Evolutionary conservation across 1,140 invertebrate genomes (phyloP).

Genomic region (Pentalonia nigronervosa): DNA sequence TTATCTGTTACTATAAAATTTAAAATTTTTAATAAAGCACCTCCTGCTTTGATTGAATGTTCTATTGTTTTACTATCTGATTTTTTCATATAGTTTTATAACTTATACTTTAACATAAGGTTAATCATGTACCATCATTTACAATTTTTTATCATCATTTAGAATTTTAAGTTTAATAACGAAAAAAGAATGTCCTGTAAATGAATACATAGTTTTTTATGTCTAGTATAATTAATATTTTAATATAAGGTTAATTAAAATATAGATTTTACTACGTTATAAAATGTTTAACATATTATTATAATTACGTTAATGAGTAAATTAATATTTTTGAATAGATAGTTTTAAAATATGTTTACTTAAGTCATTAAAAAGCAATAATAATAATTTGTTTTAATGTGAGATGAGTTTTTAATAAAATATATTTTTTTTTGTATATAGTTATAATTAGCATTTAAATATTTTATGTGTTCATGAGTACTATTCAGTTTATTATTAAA

Average conservation of each 20-base stretch:
- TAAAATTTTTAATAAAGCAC: not conserved
- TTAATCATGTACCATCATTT: not conserved
- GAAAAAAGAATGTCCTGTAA: not conserved
- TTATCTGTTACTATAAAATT: not conserved
- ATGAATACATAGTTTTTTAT: not conserved
- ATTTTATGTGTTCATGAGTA: not conserved
- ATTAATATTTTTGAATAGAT: not conserved
- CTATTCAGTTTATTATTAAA: too few species aligned
- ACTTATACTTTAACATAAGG: not conserved
- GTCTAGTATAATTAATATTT: not conserved
- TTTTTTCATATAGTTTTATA: not conserved
- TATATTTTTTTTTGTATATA: not conserved
- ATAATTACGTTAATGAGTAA: not conserved
- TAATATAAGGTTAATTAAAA: not conserved
- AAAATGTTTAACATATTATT: too few species aligned
- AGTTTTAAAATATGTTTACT: not conserved
- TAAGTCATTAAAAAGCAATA: not conserved
- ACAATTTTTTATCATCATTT: not conserved
- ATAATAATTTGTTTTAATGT: not conserved
- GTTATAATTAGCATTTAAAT: not conserved
- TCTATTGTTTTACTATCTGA: not conserved
- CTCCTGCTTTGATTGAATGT: not conserved
- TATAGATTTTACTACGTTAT: too few species aligned
- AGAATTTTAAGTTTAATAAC: not conserved
- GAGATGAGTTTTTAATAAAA: not conserved